Conservation (phyloP, 2,113 vertebrate genomes). For the Ctenodactylus gundi region DNA sequence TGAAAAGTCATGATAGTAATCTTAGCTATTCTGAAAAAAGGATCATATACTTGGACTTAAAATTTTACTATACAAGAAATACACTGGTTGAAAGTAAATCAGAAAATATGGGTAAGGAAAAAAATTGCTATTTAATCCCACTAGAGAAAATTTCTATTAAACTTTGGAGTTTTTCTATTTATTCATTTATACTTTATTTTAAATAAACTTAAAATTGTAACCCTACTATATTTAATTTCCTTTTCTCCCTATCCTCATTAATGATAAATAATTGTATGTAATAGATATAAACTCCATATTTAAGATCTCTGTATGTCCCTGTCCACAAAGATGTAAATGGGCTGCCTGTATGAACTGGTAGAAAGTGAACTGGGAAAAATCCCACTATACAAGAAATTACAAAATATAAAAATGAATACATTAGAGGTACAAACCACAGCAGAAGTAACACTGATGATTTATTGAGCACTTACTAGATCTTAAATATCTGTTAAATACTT, state of each 20-base stretch:
- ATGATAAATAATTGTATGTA: constrained; percentile 23
- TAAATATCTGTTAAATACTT: constrained; percentile 59
- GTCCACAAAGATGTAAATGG: neutral
- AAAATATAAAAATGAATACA: constrained; percentile 51
- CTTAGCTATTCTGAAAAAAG: neutral
- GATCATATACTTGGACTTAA: constrained; percentile 6
- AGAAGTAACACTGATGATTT: constrained; percentile 66
- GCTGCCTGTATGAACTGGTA: constrained; percentile 17
- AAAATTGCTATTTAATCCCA: constrained; percentile 37
- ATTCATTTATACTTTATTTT: neutral
- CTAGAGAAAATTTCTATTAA: constrained; percentile 32
- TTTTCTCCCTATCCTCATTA: neutral
- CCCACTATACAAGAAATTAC: constrained; percentile 36
- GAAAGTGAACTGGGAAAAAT: neutral
- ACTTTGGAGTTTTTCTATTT: constrained; percentile 42
- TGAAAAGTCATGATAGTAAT: neutral
- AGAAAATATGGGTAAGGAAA: neutral
- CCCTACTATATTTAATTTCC: neutral
- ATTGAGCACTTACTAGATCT: constrained; percentile 68
- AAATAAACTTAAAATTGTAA: constrained; percentile 48
- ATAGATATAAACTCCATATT: neutral
- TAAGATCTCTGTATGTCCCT: constrained; percentile 43
- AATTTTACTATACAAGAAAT: constrained; percentile 21
- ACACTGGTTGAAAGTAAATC: neutral
- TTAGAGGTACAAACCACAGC: constrained; percentile 20